Conservation (phyloP, 30 jellyfish, hydroid and myxozoan species). For the Kudoa iwatai region DNA sequence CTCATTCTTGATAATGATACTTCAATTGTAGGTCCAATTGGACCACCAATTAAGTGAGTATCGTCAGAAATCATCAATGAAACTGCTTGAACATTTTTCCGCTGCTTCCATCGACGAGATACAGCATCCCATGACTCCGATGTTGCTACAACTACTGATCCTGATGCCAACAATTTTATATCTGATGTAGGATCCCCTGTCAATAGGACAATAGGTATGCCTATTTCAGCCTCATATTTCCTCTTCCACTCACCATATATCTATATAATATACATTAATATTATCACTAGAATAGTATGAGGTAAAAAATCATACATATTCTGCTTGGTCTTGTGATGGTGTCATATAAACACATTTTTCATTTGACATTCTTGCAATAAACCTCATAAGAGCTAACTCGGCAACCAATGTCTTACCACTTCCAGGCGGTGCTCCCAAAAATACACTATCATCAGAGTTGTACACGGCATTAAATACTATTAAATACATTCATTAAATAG, state of each 20-base stretch:
- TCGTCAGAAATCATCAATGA: conserved; percentile 36
- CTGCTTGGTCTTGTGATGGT: conserved; percentile 53
- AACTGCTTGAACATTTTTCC: conserved; percentile 61
- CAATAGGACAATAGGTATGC: conserved; percentile 36
- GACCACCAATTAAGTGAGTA: conserved; percentile 68
- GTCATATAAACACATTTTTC: conserved; percentile 46
- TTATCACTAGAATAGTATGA: background rate
- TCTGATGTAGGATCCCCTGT: conserved; percentile 90
- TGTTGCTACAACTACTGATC: conserved; percentile 30
- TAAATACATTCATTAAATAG: no score
- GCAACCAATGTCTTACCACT: conserved; percentile 75
- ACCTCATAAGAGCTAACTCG: conserved; percentile 35
- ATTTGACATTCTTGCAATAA: conserved; percentile 30
- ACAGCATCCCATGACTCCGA: conserved; percentile 83
- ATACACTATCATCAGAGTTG: conserved; percentile 56
- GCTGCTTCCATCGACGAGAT: conserved; percentile 78
- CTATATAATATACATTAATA: conserved; percentile 2
- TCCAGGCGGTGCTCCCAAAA: conserved; percentile 94
- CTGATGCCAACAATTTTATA: conserved; percentile 25
- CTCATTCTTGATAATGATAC: conserved; percentile 80
- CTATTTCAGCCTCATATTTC: conserved; percentile 35
- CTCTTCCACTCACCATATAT: conserved; percentile 44
- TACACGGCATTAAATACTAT: conserved; percentile 62
- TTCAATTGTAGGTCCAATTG: conserved; percentile 87
- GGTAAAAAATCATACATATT: conserved; percentile 8